Percentiles rank a stretch among this genome's conserved stretches.
Evolutionary conservation across 1,140 invertebrate genomes (phyloP).

Genomic region (Diploscapter pachys): DNA sequence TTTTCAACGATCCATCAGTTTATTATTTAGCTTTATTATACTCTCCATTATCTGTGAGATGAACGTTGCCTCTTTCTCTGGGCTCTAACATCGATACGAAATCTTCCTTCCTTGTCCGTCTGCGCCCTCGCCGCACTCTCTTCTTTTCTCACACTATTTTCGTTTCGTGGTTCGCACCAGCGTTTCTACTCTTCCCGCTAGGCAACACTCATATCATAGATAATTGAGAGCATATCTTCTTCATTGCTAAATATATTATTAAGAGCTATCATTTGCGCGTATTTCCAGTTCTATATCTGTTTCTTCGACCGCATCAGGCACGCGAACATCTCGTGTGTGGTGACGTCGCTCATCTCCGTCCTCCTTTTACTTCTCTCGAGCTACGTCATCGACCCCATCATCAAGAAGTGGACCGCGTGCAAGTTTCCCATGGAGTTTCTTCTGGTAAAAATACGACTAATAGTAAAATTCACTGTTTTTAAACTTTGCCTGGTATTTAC

Average conservation of each 20-base stretch:
- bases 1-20: slow-evolving; percentile 52
- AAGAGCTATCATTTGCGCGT: not conserved
- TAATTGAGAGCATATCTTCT: no score
- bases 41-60: no score
- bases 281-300: slow-evolving; percentile 59
- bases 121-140: no score
- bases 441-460: slow-evolving; percentile 48
- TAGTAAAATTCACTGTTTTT: not conserved
- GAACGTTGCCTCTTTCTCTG: no score
- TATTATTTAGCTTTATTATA: no score
- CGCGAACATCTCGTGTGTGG: slow-evolving; percentile 58
- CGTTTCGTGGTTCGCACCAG: no score
- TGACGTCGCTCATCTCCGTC: slow-evolving; percentile 57
- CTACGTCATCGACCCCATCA: slow-evolving; percentile 60
- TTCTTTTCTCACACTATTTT: no score
- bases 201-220: no score
- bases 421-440: slow-evolving; percentile 62
- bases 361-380: slow-evolving; percentile 57
- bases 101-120: no score
- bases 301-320: slow-evolving; percentile 58
- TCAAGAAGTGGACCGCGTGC: slow-evolving; percentile 60
- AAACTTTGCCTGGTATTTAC: slow-evolving; percentile 13
- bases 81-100: no score
- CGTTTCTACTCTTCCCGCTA: no score
- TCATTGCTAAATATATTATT: not conserved